phyloP scores from a whole-genome alignment of 2,797 vertebrate genomes.

The Esox lucius region DNA sequence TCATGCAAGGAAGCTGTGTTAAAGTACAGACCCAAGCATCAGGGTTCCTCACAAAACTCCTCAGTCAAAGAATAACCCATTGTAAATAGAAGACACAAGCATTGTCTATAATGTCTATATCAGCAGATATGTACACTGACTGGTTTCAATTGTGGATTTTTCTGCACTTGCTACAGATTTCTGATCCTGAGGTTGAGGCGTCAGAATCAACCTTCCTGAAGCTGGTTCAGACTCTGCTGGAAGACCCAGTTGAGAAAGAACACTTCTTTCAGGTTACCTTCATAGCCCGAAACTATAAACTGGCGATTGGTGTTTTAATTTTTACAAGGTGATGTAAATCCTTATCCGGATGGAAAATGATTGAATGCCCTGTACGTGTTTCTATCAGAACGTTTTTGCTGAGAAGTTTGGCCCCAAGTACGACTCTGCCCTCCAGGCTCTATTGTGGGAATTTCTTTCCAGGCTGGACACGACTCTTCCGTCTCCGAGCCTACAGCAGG shows the following conservation, averaged over 20 bases:
- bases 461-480: neutral
- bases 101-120: too few relatives aligned
- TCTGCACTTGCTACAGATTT: neutral
- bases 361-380: neutral
- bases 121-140: too few relatives aligned
- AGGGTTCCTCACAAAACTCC: too few relatives aligned
- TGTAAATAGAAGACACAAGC: too few relatives aligned
- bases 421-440: neutral
- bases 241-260: neutral
- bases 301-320: neutral
- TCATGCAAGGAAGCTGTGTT: too few relatives aligned
- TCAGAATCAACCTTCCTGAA: neutral
- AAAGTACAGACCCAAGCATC: too few relatives aligned
- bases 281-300: neutral
- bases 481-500: neutral
- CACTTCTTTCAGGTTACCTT: neutral
- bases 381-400: neutral
- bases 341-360: neutral
- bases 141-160: neutral
- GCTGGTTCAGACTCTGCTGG: neutral
- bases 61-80: too few relatives aligned
- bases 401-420: neutral
- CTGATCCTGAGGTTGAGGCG: neutral
- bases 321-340: neutral
- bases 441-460: constrained; percentile 5